Evolutionary conservation across 2,797 vertebrate species (phyloP).

Genomic region (Florisuga fusca): DNA sequence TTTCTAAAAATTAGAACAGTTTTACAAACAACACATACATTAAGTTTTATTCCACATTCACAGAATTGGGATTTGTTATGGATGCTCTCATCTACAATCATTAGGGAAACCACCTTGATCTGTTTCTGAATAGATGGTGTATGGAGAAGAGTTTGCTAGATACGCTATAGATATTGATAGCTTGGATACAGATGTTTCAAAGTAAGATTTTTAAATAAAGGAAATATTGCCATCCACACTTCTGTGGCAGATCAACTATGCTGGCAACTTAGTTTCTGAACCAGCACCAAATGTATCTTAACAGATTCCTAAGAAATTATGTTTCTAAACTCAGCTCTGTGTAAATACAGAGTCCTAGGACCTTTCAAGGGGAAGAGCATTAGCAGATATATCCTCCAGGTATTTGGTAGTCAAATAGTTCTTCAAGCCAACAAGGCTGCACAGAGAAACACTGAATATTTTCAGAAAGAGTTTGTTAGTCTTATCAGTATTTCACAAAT

Average conservation of each 20-base stretch:
- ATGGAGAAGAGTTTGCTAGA: not conserved
- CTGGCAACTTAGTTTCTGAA: not conserved
- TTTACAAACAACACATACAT: not conserved
- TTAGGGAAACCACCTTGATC: not conserved
- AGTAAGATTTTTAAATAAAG: not conserved
- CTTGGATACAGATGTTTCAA: not conserved
- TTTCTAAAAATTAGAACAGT: not conserved
- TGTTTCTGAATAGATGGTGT: not conserved
- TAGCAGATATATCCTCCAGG: not conserved
- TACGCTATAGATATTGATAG: too few relatives aligned
- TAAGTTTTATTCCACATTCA: not conserved
- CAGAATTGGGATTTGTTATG: not conserved
- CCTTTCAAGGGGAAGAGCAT: not conserved
- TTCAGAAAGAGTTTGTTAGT: conserved; percentile 14
- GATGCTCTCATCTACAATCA: not conserved
- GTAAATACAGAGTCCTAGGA: not conserved
- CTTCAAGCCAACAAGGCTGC: not conserved
- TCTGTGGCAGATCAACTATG: not conserved
- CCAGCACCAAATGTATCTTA: not conserved
- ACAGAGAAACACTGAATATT: not conserved
- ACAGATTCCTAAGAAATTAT: not conserved
- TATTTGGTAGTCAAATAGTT: not conserved
- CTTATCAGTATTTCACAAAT: not conserved
- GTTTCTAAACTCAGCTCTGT: not conserved
- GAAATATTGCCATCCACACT: not conserved